Percentiles rank a stretch among this genome's conserved stretches.
Conservation (phyloP, 2,797 vertebrate genomes). For the Protonibea diacanthus region DNA sequence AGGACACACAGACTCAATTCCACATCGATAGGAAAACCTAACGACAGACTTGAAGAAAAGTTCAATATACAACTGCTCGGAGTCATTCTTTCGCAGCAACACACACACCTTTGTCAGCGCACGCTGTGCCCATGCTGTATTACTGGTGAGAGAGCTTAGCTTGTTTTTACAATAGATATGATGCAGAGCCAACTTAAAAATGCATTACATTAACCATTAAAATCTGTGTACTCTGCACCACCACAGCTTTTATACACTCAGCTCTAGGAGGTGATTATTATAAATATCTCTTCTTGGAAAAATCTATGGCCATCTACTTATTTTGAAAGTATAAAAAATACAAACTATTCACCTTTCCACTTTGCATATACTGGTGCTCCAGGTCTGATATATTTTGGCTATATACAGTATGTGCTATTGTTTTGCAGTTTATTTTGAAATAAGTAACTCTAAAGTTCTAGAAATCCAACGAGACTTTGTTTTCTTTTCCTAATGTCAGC, state of each 20-base stretch:
- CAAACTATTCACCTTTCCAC: background rate
- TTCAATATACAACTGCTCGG: background rate
- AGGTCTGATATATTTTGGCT: background rate
- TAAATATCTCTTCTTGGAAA: background rate
- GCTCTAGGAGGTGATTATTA: background rate
- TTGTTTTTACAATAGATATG: background rate
- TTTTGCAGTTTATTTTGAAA: background rate
- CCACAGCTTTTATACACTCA: background rate
- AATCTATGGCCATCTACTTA: background rate
- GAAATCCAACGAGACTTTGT: background rate
- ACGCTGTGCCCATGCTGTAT: background rate
- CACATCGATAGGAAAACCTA: slow-evolving; percentile 16
- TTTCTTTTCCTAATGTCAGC: background rate
- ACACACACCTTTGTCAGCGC: background rate
- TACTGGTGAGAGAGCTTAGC: background rate
- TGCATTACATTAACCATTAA: background rate
- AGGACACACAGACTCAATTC: slow-evolving; percentile 34
- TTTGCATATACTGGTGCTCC: background rate
- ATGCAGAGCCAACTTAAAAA: background rate
- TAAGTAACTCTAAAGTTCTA: background rate
- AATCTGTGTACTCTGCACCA: background rate
- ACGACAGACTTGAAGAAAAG: slow-evolving; percentile 22
- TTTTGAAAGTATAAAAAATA: background rate
- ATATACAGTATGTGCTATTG: background rate
- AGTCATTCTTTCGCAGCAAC: background rate